These are phyloP conservation scores for Mesoligia furuncula DNA, from an alignment of 2,888 invertebrate genomes.

Conservation along the genomic window DNA sequence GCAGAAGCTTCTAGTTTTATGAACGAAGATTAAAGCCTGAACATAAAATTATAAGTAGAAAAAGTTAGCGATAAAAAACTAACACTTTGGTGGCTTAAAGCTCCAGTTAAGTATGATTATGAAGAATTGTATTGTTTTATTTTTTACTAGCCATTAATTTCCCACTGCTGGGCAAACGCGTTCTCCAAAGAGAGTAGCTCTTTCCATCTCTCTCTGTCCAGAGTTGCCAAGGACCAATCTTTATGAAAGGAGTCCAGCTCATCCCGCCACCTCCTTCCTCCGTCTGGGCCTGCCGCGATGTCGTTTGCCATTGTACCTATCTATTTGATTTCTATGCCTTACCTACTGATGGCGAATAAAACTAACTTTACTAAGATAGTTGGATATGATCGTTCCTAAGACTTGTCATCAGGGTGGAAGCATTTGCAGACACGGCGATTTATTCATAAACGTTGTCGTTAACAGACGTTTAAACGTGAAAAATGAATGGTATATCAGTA, in stretches of 20 bases:
- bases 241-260: background rate
- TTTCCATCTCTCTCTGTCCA: background rate
- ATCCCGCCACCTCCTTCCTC: no score
- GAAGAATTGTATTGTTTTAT: background rate
- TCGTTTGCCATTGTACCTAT: background rate
- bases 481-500: no score
- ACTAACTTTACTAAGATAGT: background rate
- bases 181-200: background rate
- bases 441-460: no score
- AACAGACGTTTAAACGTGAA: no score
- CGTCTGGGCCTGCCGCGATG: background rate
- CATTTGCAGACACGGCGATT: background rate
- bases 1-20: conserved; percentile 24
- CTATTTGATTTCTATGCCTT: background rate
- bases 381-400: background rate
- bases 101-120: background rate
- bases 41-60: conserved; percentile 24
- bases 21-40: conserved; percentile 16
- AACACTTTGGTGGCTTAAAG: conserved; percentile 17
- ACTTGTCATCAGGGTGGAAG: no score
- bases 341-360: background rate
- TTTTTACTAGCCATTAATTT: no score
- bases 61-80: conserved; percentile 12
- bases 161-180: no score
- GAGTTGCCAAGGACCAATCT: no score